Percentiles rank a stretch among this genome's conserved stretches.
phyloP scores from a whole-genome alignment of 2,113 vertebrate genomes.

The Anas platyrhynchos region DNA sequence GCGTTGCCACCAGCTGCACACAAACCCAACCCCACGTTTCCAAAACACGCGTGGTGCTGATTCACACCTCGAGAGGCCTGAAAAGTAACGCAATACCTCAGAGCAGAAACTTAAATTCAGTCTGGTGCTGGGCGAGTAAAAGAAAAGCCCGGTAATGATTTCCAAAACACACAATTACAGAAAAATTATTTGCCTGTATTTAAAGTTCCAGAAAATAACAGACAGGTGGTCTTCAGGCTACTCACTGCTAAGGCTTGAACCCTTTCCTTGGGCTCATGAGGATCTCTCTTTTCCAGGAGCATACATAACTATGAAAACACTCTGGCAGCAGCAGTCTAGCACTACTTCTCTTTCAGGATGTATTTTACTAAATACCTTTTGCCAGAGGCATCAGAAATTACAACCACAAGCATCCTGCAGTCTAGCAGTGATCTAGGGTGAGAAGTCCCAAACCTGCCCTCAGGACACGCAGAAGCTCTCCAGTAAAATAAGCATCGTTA shows the following conservation, averaged over 20 bases:
- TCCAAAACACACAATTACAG: not conserved
- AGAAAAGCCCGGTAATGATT: not conserved
- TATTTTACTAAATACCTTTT: not conserved
- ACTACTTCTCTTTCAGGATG: not conserved
- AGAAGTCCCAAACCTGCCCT: not conserved
- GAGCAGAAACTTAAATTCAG: not conserved
- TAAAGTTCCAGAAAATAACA: not conserved
- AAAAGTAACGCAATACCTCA: not conserved
- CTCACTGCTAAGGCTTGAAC: not conserved
- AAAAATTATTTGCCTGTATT: not conserved
- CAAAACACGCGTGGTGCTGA: not conserved
- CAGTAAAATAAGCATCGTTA: accelerated
- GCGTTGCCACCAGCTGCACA: not conserved
- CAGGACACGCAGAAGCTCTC: not conserved
- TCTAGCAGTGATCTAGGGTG: accelerated
- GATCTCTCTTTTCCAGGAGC: not conserved
- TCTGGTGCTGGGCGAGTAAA: not conserved
- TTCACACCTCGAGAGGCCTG: not conserved
- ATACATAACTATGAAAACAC: not conserved
- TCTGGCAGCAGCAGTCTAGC: not conserved
- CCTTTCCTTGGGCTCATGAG: not conserved
- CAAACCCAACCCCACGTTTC: not conserved
- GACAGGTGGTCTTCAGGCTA: accelerated
- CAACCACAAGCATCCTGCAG: not conserved
- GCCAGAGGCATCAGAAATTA: not conserved